phyloP scores from a whole-genome alignment of 2,113 vertebrate species.

The Scytalopus superciliaris region DNA sequence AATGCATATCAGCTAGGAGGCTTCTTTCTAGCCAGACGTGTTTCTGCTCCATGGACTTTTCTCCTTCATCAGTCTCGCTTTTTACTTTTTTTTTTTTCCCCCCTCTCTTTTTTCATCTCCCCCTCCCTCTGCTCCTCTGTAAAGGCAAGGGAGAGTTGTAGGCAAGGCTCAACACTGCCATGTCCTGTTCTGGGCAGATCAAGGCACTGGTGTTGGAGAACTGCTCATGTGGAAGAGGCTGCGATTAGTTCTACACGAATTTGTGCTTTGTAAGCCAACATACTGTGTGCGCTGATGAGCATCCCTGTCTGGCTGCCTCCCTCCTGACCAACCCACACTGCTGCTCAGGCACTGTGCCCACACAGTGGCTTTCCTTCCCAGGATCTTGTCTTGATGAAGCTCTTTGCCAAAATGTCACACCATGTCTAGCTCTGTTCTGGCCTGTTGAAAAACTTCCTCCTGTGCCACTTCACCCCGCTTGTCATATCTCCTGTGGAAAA shows the following conservation, averaged over 20 bases:
- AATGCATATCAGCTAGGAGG: background rate
- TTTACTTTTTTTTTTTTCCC: too few relatives aligned
- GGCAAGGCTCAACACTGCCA: background rate
- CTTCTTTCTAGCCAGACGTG: background rate
- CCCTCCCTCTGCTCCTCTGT: rapidly evolving
- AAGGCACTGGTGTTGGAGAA: background rate
- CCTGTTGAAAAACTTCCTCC: background rate
- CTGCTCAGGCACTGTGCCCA: background rate
- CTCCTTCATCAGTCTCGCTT: background rate
- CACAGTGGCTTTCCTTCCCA: background rate
- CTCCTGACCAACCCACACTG: background rate
- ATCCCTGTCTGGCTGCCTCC: background rate
- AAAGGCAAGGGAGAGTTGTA: background rate
- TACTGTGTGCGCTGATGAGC: background rate
- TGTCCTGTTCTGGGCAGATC: background rate
- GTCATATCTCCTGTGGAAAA: background rate
- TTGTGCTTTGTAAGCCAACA: background rate
- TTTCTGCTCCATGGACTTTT: background rate
- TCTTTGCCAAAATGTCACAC: background rate
- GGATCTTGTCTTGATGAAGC: background rate
- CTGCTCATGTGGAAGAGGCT: background rate
- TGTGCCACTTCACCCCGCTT: background rate
- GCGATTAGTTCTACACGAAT: background rate
- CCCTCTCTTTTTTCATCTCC: too few relatives aligned
- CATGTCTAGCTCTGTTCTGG: background rate